Conservation (phyloP, 1,140 invertebrate genomes). For the Heliothis subflexa region DNA sequence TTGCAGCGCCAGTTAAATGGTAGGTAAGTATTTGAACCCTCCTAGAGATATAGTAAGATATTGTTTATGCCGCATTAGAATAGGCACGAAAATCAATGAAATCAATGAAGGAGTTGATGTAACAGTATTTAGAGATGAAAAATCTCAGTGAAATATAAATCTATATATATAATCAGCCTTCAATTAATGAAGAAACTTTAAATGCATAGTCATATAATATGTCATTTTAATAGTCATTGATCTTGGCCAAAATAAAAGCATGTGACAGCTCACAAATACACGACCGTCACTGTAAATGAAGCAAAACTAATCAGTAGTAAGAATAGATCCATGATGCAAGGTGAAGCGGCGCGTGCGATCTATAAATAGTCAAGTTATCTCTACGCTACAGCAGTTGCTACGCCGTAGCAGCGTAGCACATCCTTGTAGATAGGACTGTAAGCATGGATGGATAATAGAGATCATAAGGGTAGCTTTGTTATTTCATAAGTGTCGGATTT, state of each 20-base stretch:
- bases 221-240: neutral
- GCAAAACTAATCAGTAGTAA: constrained; percentile 8
- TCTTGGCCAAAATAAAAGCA: neutral
- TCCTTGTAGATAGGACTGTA: neutral
- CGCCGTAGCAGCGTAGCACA: constrained; percentile 21
- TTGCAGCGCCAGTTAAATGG: no score
- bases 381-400: constrained; percentile 18
- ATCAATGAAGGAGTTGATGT: no score
- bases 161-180: no score
- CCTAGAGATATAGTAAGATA: no score
- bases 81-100: no score
- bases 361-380: constrained; percentile 15
- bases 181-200: no score
- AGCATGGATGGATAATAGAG: neutral
- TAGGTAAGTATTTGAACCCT: no score
- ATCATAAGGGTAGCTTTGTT: neutral
- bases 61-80: neutral
- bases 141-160: no score
- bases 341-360: constrained; percentile 1
- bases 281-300: neutral
- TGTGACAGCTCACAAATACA: neutral
- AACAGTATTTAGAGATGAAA: no score
- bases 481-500: neutral
- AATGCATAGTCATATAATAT: no score
- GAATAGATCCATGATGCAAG: neutral